phyloP scores from a whole-genome alignment of 1,140 invertebrate species.

The Lysiphlebus fabarum region DNA sequence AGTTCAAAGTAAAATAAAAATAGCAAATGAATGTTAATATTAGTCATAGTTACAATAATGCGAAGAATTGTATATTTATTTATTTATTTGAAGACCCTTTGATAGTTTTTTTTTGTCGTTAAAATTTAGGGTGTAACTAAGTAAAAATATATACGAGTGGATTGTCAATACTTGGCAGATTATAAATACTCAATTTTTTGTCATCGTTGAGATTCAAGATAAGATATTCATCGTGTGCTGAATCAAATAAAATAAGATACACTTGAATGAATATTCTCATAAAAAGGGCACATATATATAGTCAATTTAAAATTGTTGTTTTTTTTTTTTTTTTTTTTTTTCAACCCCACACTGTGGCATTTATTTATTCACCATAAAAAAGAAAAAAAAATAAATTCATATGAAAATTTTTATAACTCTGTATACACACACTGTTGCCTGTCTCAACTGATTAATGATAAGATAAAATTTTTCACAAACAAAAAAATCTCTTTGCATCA shows the following conservation, averaged over 20 bases:
- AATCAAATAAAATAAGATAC: background rate
- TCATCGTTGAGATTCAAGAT: constrained; percentile 23
- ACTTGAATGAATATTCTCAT: background rate
- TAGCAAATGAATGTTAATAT: no score
- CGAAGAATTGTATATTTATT: no score
- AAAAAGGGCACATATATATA: background rate
- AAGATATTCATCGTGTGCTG: background rate
- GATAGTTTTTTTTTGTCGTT: background rate
- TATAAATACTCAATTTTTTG: constrained; percentile 50
- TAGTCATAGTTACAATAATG: no score
- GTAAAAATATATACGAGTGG: constrained; percentile 16
- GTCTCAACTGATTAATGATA: no score
- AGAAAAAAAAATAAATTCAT: no score
- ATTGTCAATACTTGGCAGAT: constrained; percentile 29
- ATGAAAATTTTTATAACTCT: no score
- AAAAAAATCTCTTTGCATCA: no score
- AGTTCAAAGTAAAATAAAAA: constrained; percentile 1
- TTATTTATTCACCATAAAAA: no score
- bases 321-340: background rate
- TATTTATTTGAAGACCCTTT: background rate
- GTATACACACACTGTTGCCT: no score
- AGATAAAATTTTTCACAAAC: no score
- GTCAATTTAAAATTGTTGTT: background rate
- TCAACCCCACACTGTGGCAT: background rate
- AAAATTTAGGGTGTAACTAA: constrained; percentile 5